Evolutionary conservation across 2,888 invertebrate genomes (phyloP).

Genomic region (Drosophila picticornis): DNA sequence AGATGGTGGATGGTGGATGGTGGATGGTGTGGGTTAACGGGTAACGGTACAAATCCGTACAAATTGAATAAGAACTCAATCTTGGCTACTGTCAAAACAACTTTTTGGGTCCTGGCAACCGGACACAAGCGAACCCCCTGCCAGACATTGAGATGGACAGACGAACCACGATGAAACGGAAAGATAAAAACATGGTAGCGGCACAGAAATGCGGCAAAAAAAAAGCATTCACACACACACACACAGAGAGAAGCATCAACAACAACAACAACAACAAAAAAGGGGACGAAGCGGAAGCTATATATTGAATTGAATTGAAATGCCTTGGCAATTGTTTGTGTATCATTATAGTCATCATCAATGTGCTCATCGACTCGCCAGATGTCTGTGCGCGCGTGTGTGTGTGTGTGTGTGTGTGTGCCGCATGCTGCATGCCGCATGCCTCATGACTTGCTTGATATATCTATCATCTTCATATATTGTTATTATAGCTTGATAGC

Average conservation of each 20-base stretch:
- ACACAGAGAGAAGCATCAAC: background rate
- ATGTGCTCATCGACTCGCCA: constrained; percentile 47
- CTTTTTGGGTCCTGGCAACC: constrained; percentile 49
- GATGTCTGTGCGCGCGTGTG: constrained; percentile 18
- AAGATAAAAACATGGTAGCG: constrained; percentile 45
- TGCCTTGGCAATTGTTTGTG: constrained; percentile 75
- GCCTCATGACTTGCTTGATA: constrained; percentile 18
- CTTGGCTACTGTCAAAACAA: constrained; percentile 78
- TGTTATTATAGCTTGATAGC: constrained; percentile 33
- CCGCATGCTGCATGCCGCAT: constrained; percentile 20
- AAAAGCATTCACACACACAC: constrained; percentile 17
- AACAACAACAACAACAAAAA: constrained; percentile 4
- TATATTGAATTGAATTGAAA: constrained; percentile 60
- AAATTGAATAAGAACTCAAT: constrained; percentile 80
- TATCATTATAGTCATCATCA: constrained; percentile 77
- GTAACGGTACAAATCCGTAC: constrained; percentile 67
- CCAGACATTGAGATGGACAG: constrained; percentile 11
- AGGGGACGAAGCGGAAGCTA: background rate
- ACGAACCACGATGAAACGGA: constrained; percentile 27
- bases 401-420: constrained; percentile 16
- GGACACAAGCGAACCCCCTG: constrained; percentile 37
- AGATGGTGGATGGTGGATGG: background rate
- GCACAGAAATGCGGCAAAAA: constrained; percentile 25
- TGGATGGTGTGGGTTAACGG: constrained; percentile 12
- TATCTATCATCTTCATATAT: constrained; percentile 12